Conservation (phyloP, 2,888 invertebrate genomes). For the Thumatha senex region DNA sequence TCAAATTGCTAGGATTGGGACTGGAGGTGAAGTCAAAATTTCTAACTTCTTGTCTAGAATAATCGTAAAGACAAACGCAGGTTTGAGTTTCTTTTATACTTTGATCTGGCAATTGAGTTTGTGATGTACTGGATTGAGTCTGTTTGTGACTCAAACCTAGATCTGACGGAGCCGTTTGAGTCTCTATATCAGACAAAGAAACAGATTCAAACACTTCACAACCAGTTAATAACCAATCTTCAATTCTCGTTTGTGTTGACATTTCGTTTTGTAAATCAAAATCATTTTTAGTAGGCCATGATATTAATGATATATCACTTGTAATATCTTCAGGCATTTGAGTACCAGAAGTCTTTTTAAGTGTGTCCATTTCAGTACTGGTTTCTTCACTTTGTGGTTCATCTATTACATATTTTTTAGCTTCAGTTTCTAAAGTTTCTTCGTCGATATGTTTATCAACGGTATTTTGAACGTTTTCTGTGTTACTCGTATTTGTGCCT, state of each 20-base stretch:
- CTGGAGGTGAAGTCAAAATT: constrained; percentile 57
- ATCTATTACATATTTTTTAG: neutral
- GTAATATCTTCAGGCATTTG: constrained; percentile 60
- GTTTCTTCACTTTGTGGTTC: neutral
- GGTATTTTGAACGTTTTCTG: neutral
- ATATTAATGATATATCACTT: constrained; percentile 58
- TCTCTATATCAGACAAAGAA: constrained; percentile 69
- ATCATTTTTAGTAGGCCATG: constrained; percentile 44
- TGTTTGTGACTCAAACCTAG: constrained; percentile 66
- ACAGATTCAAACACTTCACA: constrained; percentile 68
- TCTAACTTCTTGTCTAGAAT: constrained; percentile 49
- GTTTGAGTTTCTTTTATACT: constrained; percentile 75
- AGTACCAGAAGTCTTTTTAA: constrained; percentile 61
- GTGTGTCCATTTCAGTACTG: constrained; percentile 43
- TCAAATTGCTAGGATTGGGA: constrained; percentile 49
- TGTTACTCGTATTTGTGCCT: neutral
- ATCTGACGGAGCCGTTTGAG: constrained; percentile 69
- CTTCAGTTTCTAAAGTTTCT: neutral
- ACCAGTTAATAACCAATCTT: constrained; percentile 64
- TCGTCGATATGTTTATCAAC: neutral
- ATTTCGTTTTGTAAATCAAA: constrained; percentile 61
- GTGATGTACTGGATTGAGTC: constrained; percentile 47
- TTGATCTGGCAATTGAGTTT: constrained; percentile 50
- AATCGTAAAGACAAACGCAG: constrained; percentile 60
- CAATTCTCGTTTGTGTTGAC: constrained; percentile 69